These are phyloP conservation scores for Microtus oregoni DNA, from an alignment of 2,113 vertebrate species.

Conservation along the genomic window DNA sequence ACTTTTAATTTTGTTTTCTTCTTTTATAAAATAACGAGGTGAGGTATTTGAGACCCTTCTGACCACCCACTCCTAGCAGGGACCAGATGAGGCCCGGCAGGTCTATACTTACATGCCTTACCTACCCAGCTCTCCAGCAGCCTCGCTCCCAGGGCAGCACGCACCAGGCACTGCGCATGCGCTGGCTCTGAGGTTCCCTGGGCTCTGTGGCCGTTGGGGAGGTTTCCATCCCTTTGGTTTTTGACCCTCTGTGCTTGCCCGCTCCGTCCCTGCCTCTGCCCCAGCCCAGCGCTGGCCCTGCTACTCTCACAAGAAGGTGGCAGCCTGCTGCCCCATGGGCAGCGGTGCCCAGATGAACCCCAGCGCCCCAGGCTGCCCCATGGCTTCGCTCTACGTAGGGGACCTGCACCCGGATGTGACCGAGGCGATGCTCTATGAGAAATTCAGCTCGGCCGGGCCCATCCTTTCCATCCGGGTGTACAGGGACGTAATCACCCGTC, in stretches of 20 bases:
- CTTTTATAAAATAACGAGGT: not conserved
- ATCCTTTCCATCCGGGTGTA: constrained; percentile 35
- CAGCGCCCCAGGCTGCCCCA: not conserved
- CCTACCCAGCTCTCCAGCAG: not conserved
- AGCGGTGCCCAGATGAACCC: not conserved
- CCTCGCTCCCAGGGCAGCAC: not conserved
- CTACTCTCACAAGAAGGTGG: not conserved
- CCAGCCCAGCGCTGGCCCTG: not conserved
- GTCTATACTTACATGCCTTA: not conserved
- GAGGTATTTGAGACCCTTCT: not conserved
- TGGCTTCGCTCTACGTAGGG: not conserved
- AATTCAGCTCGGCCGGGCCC: not conserved
- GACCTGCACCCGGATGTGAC: constrained; percentile 24
- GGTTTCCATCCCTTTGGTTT: not conserved
- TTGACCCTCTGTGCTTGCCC: not conserved
- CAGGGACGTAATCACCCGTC: not conserved
- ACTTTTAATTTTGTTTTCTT: not conserved
- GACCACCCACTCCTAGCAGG: no score
- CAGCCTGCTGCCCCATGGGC: not conserved
- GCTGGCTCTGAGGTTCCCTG: not conserved
- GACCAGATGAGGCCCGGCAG: not conserved
- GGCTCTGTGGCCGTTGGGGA: not conserved
- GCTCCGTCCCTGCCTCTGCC: not conserved
- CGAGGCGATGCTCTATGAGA: constrained; percentile 7
- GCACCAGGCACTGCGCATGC: not conserved